Conservation (phyloP, 2,888 invertebrate genomes). For the Thyatira batis region DNA sequence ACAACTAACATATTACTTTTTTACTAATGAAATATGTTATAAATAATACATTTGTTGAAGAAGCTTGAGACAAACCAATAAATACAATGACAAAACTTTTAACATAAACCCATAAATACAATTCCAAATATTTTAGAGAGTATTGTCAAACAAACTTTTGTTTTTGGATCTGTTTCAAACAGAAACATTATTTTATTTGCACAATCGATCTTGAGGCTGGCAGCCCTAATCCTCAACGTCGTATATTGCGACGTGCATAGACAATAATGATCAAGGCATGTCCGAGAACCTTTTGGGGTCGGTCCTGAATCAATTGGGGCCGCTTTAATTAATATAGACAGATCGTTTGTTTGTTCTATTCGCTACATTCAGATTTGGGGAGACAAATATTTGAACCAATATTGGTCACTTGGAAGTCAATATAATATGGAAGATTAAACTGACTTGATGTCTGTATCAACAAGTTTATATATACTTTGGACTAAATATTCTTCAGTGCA, state of each 20-base stretch:
- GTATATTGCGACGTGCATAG: neutral
- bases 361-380: neutral
- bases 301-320: constrained; percentile 13
- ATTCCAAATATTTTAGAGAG: neutral
- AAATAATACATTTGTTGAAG: too few species aligned
- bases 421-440: too few species aligned
- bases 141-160: neutral
- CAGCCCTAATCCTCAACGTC: neutral
- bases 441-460: too few species aligned
- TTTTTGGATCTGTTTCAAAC: neutral
- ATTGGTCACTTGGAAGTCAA: neutral
- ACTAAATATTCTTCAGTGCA: too few species aligned
- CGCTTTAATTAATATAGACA: constrained; percentile 18
- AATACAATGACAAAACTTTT: too few species aligned
- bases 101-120: too few species aligned
- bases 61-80: too few species aligned
- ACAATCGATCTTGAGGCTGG: neutral
- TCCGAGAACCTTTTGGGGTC: constrained; percentile 7
- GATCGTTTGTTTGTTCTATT: constrained; percentile 17
- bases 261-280: neutral
- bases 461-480: too few species aligned
- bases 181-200: neutral
- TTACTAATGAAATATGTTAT: too few species aligned
- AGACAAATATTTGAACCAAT: neutral
- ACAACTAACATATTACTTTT: too few species aligned